A percentile compares a stretch with the other conserved stretches of the same genome.
Evolutionary conservation across 2,113 vertebrate species (phyloP).

Genomic region (Hucho hucho): DNA sequence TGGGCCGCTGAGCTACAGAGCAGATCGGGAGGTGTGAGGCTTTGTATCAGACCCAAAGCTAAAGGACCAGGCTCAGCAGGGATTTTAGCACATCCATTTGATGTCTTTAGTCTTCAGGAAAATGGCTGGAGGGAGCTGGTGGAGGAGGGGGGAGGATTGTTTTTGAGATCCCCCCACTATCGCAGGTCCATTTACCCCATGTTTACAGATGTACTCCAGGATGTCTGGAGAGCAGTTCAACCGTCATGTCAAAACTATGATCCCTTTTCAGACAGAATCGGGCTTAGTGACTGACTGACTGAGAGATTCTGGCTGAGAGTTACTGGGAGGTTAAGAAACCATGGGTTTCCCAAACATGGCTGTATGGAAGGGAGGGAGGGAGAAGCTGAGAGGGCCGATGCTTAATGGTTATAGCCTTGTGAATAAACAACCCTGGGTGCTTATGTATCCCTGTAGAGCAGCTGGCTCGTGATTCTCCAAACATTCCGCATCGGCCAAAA

Average conservation of each 20-base stretch:
- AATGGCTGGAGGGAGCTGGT: slow-evolving; percentile 29
- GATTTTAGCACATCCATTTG: slow-evolving; percentile 52
- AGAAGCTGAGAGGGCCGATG: slow-evolving; percentile 24
- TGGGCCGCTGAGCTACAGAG: background rate
- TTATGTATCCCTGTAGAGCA: slow-evolving; percentile 24
- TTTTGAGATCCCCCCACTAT: background rate
- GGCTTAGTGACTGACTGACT: background rate
- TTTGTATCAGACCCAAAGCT: slow-evolving; percentile 52
- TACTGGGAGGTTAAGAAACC: slow-evolving; percentile 43
- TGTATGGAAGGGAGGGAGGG: slow-evolving; percentile 17
- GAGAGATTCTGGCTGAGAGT: background rate
- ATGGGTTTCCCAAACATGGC: slow-evolving; percentile 6
- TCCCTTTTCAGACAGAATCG: slow-evolving; percentile 3
- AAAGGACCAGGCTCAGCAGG: slow-evolving; percentile 51
- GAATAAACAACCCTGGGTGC: slow-evolving; percentile 50
- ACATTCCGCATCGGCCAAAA: slow-evolving; percentile 45
- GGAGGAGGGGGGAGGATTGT: background rate
- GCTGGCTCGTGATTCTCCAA: slow-evolving; percentile 46
- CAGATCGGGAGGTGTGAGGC: slow-evolving; percentile 49
- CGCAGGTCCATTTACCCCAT: slow-evolving; percentile 11
- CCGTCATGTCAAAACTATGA: slow-evolving; percentile 38
- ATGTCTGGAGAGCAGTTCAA: slow-evolving; percentile 20
- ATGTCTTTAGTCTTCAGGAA: slow-evolving; percentile 40
- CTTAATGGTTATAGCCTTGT: slow-evolving; percentile 38
- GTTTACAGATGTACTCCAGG: slow-evolving; percentile 43